A percentile compares a stretch with the other conserved stretches of the same genome.
Evolutionary conservation across 2,797 vertebrate species (phyloP).

Genomic region (Columba guinea): DNA sequence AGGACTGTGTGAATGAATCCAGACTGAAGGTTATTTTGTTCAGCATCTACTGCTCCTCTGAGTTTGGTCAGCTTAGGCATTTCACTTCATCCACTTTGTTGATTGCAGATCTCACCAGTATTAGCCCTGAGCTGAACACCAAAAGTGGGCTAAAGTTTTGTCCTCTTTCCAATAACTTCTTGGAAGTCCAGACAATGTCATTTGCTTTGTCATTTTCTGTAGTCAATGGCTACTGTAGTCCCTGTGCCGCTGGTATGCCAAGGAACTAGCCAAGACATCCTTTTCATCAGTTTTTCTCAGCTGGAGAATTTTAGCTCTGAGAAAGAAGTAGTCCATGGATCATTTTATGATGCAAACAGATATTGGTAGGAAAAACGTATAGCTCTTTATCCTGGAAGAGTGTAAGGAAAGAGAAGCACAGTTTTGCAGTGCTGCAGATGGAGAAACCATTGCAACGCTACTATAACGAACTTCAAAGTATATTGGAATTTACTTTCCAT

Average conservation of each 20-base stretch:
- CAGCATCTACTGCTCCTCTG: neutral
- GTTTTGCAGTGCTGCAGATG: neutral
- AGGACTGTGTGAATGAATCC: neutral
- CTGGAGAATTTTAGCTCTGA: neutral
- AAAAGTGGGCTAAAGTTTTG: neutral
- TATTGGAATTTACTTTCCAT: slow-evolving; percentile 1
- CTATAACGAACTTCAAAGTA: neutral
- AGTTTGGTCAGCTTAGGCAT: neutral
- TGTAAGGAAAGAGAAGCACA: neutral
- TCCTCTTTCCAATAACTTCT: neutral
- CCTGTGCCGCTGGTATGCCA: neutral
- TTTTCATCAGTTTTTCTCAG: neutral
- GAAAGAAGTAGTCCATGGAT: neutral
- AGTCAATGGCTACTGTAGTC: neutral
- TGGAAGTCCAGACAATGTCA: neutral
- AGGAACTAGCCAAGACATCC: neutral
- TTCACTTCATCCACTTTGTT: neutral
- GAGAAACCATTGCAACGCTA: neutral
- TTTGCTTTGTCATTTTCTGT: neutral
- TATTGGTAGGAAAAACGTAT: neutral
- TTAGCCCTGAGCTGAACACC: fast-evolving
- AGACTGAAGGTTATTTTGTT: neutral
- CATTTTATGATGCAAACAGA: neutral
- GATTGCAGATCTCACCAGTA: neutral
- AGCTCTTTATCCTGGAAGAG: neutral